These are phyloP conservation scores for Monopis laevigella DNA, from an alignment of 2,888 invertebrate genomes.

Conservation along the genomic window DNA sequence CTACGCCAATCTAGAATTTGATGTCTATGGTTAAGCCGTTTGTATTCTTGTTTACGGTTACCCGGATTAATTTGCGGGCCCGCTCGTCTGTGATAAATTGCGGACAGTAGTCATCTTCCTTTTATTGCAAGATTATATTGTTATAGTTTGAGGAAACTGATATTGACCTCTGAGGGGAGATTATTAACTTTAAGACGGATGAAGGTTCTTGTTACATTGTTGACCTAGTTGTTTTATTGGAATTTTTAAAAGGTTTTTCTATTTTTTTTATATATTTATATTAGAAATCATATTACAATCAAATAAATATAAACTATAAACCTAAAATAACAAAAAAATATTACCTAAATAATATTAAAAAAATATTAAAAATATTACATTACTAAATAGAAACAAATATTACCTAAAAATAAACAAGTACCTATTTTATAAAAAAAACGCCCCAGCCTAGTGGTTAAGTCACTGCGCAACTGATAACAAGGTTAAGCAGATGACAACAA, in stretches of 20 bases:
- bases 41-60: slow-evolving; percentile 3
- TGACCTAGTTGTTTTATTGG: background rate
- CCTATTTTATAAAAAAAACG: too few species aligned
- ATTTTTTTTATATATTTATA: background rate
- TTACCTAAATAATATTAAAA: too few species aligned
- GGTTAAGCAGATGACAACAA: too few species aligned
- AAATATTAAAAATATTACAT: too few species aligned
- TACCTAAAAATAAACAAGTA: too few species aligned
- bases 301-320: background rate
- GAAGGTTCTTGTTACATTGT: background rate
- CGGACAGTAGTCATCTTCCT: slow-evolving; percentile 3
- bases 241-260: background rate
- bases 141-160: slow-evolving; percentile 1
- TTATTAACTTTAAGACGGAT: slow-evolving; percentile 1
- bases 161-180: slow-evolving; percentile 1
- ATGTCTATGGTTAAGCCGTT: too few species aligned
- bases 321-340: too few species aligned
- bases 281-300: background rate
- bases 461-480: too few species aligned
- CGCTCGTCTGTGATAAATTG: slow-evolving; percentile 3
- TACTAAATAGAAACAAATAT: too few species aligned
- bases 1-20: too few species aligned
- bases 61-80: slow-evolving; percentile 4
- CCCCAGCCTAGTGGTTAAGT: too few species aligned
- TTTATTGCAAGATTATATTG: slow-evolving; percentile 1